phyloP scores from a whole-genome alignment of 2,888 invertebrate species.

The Tineola bisselliella region DNA sequence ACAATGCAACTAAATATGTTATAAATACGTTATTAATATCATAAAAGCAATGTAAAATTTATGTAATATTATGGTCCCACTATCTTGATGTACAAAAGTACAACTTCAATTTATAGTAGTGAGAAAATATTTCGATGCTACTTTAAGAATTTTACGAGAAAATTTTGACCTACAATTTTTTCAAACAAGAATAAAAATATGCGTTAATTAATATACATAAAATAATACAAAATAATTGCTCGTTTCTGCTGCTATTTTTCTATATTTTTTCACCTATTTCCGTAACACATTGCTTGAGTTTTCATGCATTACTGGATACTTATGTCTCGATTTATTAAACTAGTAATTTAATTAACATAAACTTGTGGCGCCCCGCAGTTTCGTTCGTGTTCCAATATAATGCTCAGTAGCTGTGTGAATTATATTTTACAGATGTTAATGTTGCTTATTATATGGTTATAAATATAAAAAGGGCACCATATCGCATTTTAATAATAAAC shows the following conservation, averaged over 20 bases:
- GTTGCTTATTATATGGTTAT: no score
- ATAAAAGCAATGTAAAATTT: no score
- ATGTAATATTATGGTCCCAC: neutral
- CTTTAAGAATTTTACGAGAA: neutral
- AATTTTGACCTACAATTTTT: neutral
- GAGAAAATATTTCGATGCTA: neutral
- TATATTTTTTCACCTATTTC: neutral
- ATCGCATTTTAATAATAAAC: no score
- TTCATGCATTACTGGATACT: neutral
- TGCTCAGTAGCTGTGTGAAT: neutral
- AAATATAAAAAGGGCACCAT: no score
- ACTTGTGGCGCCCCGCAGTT: neutral
- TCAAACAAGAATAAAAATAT: no score
- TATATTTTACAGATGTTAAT: no score
- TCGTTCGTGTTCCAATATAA: neutral
- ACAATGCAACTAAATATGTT: no score
- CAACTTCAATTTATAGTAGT: neutral
- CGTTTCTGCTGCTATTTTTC: neutral
- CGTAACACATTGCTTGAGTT: neutral
- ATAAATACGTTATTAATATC: no score
- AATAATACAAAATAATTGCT: no score
- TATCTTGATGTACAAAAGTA: neutral
- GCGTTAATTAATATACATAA: no score
- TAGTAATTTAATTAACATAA: neutral
- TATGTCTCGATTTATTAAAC: conserved; percentile 5